These are phyloP conservation scores for Edolisoma coerulescens DNA, from an alignment of 2,113 vertebrate genomes.

Conservation along the genomic window DNA sequence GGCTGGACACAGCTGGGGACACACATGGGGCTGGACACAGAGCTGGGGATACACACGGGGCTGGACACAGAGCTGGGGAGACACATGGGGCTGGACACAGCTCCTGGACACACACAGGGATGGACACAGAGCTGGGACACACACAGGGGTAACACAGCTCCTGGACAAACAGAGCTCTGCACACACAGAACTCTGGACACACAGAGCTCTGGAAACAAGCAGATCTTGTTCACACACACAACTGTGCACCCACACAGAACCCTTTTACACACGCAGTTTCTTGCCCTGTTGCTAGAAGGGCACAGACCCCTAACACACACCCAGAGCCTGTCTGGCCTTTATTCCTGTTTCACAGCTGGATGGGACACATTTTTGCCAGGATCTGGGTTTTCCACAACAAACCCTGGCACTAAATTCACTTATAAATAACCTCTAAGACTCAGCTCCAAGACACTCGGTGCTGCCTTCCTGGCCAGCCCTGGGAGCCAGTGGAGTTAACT, in stretches of 20 bases:
- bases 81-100: not conserved
- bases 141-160: not conserved
- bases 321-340: not conserved
- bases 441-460: not conserved
- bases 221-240: accelerated
- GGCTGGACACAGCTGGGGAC: no score
- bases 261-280: accelerated
- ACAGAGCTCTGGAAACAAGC: not conserved
- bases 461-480: not conserved
- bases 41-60: no score
- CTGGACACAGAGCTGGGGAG: no score
- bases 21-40: no score
- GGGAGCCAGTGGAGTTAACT: not conserved
- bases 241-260: not conserved
- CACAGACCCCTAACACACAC: accelerated
- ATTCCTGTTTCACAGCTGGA: not conserved
- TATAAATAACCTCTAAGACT: not conserved
- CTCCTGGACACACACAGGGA: not conserved
- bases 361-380: not conserved
- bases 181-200: not conserved
- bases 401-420: not conserved
- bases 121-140: not conserved
- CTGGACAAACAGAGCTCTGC: not conserved
- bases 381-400: not conserved
- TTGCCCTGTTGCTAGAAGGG: not conserved